Evolutionary conservation across 2,797 vertebrate genomes (phyloP).

Genomic region (Podarcis lilfordi): DNA sequence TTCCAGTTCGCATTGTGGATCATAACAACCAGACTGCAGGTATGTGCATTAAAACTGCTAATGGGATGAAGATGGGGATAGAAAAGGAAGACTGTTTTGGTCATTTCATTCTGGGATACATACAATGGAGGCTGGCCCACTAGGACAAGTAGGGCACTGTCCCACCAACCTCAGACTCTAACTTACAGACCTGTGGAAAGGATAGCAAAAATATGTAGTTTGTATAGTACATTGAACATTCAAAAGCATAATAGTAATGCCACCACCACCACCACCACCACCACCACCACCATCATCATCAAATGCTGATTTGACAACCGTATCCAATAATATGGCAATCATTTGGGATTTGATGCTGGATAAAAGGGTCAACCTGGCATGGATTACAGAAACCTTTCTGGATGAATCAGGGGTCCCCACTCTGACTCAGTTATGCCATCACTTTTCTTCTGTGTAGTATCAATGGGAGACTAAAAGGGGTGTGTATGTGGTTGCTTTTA

Average conservation of each 20-base stretch:
- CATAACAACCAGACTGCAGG: background rate
- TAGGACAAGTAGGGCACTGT: no score
- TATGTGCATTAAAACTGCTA: background rate
- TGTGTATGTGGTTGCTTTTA: background rate
- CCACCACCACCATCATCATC: background rate
- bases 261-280: background rate
- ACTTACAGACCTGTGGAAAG: background rate
- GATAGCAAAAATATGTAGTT: background rate
- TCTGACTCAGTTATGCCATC: background rate
- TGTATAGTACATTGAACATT: background rate
- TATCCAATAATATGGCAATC: background rate
- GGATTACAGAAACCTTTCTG: background rate
- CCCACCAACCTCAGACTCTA: no score
- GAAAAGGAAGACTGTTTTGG: background rate
- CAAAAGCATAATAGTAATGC: background rate
- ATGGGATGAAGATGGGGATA: background rate
- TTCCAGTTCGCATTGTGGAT: slow-evolving; percentile 2
- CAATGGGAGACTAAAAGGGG: background rate
- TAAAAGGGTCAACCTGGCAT: background rate
- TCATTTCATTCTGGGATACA: background rate
- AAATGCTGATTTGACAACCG: background rate
- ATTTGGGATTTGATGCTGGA: background rate
- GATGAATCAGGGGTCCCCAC: no score
- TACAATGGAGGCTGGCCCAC: no score
- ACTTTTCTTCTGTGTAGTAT: background rate